These are phyloP conservation scores for Carassius auratus DNA, from an alignment of 2,113 vertebrate species.

Conservation along the genomic window DNA sequence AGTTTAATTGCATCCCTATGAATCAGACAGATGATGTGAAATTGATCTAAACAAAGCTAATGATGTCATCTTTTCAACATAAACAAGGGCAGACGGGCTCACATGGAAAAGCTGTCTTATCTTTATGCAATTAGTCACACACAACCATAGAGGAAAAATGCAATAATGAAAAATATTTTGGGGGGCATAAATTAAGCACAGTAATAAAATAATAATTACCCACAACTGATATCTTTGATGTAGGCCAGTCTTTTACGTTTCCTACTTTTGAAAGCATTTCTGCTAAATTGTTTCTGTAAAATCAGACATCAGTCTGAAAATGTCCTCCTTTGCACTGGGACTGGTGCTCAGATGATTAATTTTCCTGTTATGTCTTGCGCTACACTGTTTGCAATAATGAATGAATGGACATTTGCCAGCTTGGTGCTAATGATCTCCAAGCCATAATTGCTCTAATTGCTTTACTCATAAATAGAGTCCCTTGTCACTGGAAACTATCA, in stretches of 20 bases:
- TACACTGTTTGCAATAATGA: conserved; percentile 43
- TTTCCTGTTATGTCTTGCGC: conserved; percentile 30
- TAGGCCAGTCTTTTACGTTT: neutral
- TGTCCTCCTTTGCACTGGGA: conserved; percentile 4
- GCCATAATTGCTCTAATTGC: conserved; percentile 49
- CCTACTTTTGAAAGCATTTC: neutral
- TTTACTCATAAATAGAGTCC: conserved; percentile 39
- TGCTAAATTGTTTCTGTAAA: neutral
- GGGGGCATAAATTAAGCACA: neutral
- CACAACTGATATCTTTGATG: conserved; percentile 7
- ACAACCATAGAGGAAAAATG: conserved; percentile 44
- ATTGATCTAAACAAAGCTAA: conserved; percentile 69
- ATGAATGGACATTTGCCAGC: conserved; percentile 47
- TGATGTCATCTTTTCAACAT: conserved; percentile 70
- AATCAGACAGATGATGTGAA: conserved; percentile 68
- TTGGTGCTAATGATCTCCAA: conserved; percentile 49
- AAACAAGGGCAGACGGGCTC: conserved; percentile 67
- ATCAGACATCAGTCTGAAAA: neutral
- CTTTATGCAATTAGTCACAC: conserved; percentile 56
- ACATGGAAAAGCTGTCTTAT: conserved; percentile 64
- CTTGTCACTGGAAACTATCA: conserved; percentile 40
- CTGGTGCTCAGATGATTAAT: conserved; percentile 43
- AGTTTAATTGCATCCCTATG: conserved; percentile 72
- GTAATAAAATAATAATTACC: conserved; percentile 40
- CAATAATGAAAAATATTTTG: neutral